Evolutionary conservation across 2,888 invertebrate species (phyloP), one percentile per base, ranked within the genome.

Genomic region (Mythimna loreyi): DNA sequence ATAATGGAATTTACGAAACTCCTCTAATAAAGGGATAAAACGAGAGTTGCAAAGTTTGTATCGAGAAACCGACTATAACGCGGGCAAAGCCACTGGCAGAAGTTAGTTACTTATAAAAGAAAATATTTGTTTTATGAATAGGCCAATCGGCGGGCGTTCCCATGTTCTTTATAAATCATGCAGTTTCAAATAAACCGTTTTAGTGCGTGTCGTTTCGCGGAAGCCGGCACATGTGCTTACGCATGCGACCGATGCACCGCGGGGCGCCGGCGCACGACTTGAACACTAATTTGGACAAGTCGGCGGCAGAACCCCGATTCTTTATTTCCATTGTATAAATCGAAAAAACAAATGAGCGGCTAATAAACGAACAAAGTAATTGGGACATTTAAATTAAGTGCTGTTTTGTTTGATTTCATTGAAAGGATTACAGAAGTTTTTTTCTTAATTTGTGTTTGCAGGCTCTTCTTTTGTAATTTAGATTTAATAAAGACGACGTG

Each of bases 151-250:
- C 21, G 19, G 6, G 30, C 30, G 25, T 21, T 78, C 21, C 43
- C 45, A 49, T 30, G 53, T 72, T 70, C 68, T 70, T 68, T 78
- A 84, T 87, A 86, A 89, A 86, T 85, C 86, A 80, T 80, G 67
- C 13, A 23, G 86, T 88, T 87, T 87, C 75, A 85, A 88, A 87
- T 87, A 85, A 88, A 87, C 85, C 63, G 81, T 78, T 83, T 83
- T 75, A 84, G 60, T 85, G 80, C 81, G 66, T 75, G 70, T 63
- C 74, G 78, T 83, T 92, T 91, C 90, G 86, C 86, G 85, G 91
- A 90, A 91, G 79, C 72, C 68, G 75, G 83, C 88, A 87, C 85
- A 84, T 84, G 85, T 82, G 85, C 71, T 67, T 65, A 64, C 69
- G 67, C 53, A 57, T 70, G 71, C 73, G 64, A 71, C 55, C 49